Percentiles rank a stretch among this genome's conserved stretches.
phyloP scores from a whole-genome alignment of 2,113 vertebrate species.

The Bagarius yarrelli region DNA sequence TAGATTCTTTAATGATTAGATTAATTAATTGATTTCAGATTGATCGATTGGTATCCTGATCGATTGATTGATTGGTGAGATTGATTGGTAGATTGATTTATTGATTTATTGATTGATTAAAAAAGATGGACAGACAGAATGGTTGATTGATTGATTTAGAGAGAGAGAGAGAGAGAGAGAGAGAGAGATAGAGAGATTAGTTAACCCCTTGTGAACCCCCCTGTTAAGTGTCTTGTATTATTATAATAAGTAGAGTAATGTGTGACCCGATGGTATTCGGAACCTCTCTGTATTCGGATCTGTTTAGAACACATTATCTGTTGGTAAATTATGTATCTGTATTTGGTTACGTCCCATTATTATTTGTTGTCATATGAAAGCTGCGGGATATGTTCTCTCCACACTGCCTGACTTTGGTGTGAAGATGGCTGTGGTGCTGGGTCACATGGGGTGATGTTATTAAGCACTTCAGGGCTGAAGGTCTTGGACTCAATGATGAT shows the following conservation, averaged over 20 bases:
- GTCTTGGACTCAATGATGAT: neutral
- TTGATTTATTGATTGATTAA: too few relatives aligned
- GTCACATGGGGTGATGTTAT: neutral
- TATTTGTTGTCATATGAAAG: conserved; percentile 8
- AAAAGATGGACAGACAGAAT: too few relatives aligned
- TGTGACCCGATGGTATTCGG: neutral
- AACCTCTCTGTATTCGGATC: neutral
- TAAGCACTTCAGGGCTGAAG: neutral
- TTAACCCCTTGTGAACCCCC: too few relatives aligned
- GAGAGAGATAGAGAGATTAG: too few relatives aligned
- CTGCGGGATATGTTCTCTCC: neutral
- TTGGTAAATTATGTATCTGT: neutral
- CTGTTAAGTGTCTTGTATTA: neutral
- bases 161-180: too few relatives aligned
- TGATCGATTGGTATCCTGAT: too few relatives aligned
- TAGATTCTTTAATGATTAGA: too few relatives aligned
- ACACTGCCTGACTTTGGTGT: conserved; percentile 3
- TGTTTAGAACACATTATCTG: conserved; percentile 1
- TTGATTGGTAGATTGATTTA: too few relatives aligned
- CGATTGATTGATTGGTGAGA: too few relatives aligned
- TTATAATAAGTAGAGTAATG: neutral
- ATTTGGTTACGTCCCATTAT: conserved; percentile 5
- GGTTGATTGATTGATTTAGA: too few relatives aligned
- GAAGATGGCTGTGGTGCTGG: neutral
- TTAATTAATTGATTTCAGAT: too few relatives aligned